These are phyloP conservation scores for Dipodomys spectabilis DNA, from an alignment of 2,113 vertebrate species.

Conservation along the genomic window DNA sequence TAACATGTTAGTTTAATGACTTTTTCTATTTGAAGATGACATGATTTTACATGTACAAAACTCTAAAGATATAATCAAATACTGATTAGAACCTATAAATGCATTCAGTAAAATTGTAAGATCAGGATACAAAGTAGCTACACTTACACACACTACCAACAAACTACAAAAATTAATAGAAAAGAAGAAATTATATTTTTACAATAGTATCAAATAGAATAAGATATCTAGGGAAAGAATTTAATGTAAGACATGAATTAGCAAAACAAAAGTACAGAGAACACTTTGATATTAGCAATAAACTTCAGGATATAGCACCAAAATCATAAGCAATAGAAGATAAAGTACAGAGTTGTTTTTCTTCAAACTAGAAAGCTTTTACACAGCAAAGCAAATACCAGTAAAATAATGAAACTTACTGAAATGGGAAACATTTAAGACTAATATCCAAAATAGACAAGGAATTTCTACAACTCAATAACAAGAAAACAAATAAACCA, in stretches of 20 bases:
- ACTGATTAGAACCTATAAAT: neutral
- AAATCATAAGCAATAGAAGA: neutral
- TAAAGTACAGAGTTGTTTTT: neutral
- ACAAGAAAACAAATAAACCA: neutral
- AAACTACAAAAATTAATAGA: no score
- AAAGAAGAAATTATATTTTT: no score
- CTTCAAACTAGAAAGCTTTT: neutral
- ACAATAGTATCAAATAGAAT: no score
- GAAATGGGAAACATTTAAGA: neutral
- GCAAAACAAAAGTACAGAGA: neutral
- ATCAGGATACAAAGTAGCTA: neutral
- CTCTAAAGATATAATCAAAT: neutral
- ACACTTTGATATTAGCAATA: neutral
- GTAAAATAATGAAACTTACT: neutral
- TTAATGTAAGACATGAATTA: neutral
- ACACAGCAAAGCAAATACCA: neutral
- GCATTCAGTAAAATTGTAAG: neutral
- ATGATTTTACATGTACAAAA: neutral
- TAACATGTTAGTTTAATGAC: no score
- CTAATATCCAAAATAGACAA: neutral
- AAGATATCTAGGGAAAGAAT: no score
- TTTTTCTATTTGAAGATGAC: neutral
- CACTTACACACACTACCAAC: no score
- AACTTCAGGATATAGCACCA: neutral
- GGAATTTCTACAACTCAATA: neutral